Conservation (phyloP, 2,888 invertebrate species). For the Tetranychus piercei region DNA sequence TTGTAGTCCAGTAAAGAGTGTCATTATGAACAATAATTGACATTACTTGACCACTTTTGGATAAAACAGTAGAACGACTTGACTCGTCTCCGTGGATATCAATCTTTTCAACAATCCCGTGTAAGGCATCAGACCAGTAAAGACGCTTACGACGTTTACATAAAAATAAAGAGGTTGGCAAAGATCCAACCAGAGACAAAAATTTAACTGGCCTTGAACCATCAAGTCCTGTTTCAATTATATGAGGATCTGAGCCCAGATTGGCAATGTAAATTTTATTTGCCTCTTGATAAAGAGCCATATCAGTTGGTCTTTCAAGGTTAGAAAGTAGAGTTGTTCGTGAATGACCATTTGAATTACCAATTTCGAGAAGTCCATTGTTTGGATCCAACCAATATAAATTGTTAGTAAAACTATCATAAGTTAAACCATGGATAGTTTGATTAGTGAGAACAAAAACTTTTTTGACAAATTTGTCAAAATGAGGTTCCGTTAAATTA, state of each 20-base stretch:
- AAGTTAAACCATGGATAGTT: constrained; percentile 42
- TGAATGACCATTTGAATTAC: constrained; percentile 43
- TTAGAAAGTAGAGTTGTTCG: constrained; percentile 45
- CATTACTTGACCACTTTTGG: constrained; percentile 18
- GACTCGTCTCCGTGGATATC: not conserved
- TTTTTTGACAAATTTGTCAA: constrained; percentile 29
- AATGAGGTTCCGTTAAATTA: not conserved
- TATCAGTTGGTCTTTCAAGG: constrained; percentile 38
- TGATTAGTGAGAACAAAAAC: constrained; percentile 23
- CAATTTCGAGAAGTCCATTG: constrained; percentile 45
- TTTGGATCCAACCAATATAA: constrained; percentile 52
- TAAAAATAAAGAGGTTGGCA: constrained; percentile 22
- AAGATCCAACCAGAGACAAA: constrained; percentile 16
- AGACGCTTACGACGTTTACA: constrained; percentile 21
- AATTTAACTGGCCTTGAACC: constrained; percentile 39
- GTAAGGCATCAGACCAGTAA: constrained; percentile 26
- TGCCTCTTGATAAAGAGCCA: constrained; percentile 48
- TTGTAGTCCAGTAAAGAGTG: constrained; percentile 25
- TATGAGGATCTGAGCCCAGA: constrained; percentile 29
- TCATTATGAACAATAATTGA: constrained; percentile 24
- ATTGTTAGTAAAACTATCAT: constrained; percentile 50
- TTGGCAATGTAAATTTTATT: constrained; percentile 50
- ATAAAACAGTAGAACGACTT: not conserved
- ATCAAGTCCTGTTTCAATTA: constrained; percentile 50
- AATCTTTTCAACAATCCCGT: constrained; percentile 17